phyloP scores from a whole-genome alignment of 2,888 invertebrate genomes.

The Chromoteleia sp. region DNA sequence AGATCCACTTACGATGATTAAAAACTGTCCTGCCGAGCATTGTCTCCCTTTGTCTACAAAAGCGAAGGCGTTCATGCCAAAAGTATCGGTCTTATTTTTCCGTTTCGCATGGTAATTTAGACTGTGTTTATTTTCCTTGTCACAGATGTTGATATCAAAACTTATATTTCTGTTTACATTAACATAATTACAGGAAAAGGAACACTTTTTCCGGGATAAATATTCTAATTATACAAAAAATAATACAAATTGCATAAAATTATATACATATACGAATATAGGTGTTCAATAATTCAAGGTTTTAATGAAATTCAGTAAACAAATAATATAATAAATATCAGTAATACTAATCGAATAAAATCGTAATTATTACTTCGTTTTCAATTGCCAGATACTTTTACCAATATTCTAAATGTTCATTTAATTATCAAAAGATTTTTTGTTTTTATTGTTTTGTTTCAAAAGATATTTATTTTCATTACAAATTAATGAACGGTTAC shows the following conservation, averaged over 20 bases:
- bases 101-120: constrained; percentile 59
- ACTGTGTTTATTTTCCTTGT: constrained; percentile 8
- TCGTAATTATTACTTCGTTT: no score
- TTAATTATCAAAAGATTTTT: no score
- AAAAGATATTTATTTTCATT: no score
- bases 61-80: constrained; percentile 56
- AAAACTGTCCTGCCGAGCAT: constrained; percentile 84
- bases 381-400: no score
- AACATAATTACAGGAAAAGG: constrained; percentile 13
- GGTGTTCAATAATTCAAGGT: no score
- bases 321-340: no score
- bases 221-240: neutral
- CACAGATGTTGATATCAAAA: constrained; percentile 20
- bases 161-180: constrained; percentile 16
- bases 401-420: no score
- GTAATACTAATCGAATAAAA: no score
- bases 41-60: constrained; percentile 59
- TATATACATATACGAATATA: no score
- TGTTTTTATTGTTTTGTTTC: no score
- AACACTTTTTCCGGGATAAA: neutral
- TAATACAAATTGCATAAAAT: neutral
- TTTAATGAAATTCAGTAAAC: no score
- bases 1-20: constrained; percentile 85
- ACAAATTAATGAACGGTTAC: no score
- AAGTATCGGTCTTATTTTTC: constrained; percentile 58